Base-by-base conservation (phyloP, 2,797 vertebrate species). In the Coracias cyanogaster region DNA sequence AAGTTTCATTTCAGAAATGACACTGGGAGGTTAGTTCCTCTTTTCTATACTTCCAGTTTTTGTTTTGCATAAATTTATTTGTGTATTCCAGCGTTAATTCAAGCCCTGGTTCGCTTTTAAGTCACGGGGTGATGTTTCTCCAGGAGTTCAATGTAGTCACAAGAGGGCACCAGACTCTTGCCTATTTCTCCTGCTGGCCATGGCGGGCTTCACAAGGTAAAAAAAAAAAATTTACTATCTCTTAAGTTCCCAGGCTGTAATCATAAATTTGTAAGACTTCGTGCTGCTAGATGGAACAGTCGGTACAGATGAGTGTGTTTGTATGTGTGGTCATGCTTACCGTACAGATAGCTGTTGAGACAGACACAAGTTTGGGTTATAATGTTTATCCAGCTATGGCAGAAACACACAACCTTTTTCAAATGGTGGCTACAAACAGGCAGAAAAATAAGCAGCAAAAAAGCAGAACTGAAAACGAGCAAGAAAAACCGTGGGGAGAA, bases 81-180 rank as follows among this genome's bases (percentile, higher is more conserved):
- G 14, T 41, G 49, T 69, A 92, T 90, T 67, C 52, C 28, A 16
- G 20, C 13, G 20, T 24, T 35, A 83, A 55, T 54, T 86, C 46
- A 72, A 69, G 15, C 5, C 25, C n/a, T 14, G 25, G 58, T 16
- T 1, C 37, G 0, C 15, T 55, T 61, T 54, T 12, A 77, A 67
- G 0, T 10, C 52, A 43, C 3, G 1, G 12, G 12, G 64, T 8
- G 12, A 41, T 5, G 41, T 52, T 70, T 82, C 69, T 46, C 48
- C 60, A 62, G 19, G 8, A 58, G 54, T 45, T 74, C 16, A n/a
- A 19, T 2, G 26, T 4, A 66, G 88, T 86, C 97, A 91, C 94
- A 86, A 96, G 97, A 96, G 96, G 96, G 97, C 96, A 96, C 67
- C 82, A 96, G 65, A 96, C 60, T 71, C 95, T 85, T 62, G 25